A percentile compares a stretch with the other conserved stretches of the same genome.
These are phyloP conservation scores for Coregonus clupeaformis DNA, from an alignment of 2,113 vertebrate species.

Conservation along the genomic window DNA sequence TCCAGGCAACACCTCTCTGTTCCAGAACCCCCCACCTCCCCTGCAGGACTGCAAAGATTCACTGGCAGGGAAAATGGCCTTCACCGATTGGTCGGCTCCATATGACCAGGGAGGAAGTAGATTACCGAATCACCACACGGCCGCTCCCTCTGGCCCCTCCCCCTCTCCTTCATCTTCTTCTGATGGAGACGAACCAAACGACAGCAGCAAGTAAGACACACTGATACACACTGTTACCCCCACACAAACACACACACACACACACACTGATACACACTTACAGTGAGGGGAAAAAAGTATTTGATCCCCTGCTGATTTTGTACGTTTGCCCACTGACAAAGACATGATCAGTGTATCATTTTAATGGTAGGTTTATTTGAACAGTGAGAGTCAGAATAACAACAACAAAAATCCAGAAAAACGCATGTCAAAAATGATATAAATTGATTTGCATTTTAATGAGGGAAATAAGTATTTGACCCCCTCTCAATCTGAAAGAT, in stretches of 20 bases:
- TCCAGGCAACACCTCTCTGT: conserved; percentile 76
- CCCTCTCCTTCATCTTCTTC: conserved; percentile 87
- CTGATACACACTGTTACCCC: no score
- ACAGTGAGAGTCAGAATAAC: no score
- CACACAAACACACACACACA: background rate
- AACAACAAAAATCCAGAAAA: no score
- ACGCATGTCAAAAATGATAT: no score
- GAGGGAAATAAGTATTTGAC: no score
- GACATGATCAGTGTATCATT: no score
- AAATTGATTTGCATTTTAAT: no score
- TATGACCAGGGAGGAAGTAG: conserved; percentile 79
- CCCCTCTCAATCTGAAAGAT: no score
- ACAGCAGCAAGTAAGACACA: conserved; percentile 82
- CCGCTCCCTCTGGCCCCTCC: conserved; percentile 76
- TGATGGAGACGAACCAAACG: conserved; percentile 84
- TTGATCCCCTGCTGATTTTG: no score
- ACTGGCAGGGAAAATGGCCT: conserved; percentile 77
- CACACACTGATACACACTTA: background rate
- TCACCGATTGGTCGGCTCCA: conserved; percentile 82
- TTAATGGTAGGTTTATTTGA: no score
- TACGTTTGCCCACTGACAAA: no score
- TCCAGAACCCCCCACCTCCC: conserved; percentile 73
- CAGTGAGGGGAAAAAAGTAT: no score
- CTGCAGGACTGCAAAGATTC: conserved; percentile 80
- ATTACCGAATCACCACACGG: conserved; percentile 79